Evolutionary conservation across 1,140 invertebrate species (phyloP).

Genomic region (Paraescarpia echinospica): DNA sequence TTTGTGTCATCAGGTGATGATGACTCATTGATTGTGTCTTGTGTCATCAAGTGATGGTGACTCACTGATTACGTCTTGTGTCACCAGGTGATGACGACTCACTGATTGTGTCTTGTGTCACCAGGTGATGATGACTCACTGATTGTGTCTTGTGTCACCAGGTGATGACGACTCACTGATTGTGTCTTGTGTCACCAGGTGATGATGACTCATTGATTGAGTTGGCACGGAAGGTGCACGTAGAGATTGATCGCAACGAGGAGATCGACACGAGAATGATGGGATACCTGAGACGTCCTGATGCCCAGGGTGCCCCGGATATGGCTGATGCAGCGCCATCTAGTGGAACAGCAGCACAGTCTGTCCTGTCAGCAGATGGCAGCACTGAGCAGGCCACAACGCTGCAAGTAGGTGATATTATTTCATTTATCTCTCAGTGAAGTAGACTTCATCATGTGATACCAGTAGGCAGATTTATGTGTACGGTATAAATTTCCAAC

Average conservation of each 20-base stretch:
- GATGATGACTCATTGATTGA: constrained; percentile 10
- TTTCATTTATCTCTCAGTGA: neutral
- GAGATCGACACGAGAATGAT: neutral
- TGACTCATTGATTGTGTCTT: too few species aligned
- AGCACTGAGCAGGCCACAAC: neutral
- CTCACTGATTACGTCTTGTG: too few species aligned
- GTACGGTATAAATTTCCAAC: neutral
- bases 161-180: neutral
- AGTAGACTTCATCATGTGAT: neutral
- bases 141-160: too few species aligned
- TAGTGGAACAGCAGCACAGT: neutral
- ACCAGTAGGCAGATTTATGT: neutral
- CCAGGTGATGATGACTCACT: too few species aligned
- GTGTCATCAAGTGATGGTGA: too few species aligned
- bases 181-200: neutral
- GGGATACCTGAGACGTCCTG: neutral
- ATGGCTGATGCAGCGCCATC: neutral
- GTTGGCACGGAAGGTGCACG: neutral
- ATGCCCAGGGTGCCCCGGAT: neutral
- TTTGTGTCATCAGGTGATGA: too few species aligned
- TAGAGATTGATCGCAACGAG: constrained; percentile 7
- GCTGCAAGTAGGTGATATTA: neutral
- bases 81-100: too few species aligned
- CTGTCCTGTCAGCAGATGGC: neutral
- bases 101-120: too few species aligned